Evolutionary conservation across 2,797 vertebrate genomes (phyloP).

Genomic region (Hydrolagus colliei): DNA sequence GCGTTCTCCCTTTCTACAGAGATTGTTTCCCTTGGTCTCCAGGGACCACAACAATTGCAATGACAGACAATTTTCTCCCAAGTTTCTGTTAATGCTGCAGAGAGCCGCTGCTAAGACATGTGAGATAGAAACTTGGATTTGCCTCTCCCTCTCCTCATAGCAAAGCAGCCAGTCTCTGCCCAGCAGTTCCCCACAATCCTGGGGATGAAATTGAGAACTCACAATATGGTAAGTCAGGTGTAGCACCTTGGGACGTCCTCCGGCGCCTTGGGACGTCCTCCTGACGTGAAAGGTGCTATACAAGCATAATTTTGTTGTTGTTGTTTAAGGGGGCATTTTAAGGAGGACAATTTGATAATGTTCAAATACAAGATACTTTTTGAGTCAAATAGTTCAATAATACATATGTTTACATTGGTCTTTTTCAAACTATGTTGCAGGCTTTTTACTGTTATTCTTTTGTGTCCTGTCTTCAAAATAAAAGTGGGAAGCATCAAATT

Average conservation of each 20-base stretch:
- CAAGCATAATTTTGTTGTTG: too few species aligned
- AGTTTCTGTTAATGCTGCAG: background rate
- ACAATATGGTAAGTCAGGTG: background rate
- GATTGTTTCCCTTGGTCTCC: background rate
- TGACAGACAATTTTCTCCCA: background rate
- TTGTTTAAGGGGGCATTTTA: too few species aligned
- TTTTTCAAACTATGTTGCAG: constrained; percentile 18
- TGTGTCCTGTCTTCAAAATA: constrained; percentile 26
- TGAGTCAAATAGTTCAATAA: too few species aligned
- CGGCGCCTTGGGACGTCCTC: too few species aligned
- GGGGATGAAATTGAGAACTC: background rate
- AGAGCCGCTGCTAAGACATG: background rate
- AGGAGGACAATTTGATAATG: too few species aligned
- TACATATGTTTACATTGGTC: background rate
- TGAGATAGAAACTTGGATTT: background rate
- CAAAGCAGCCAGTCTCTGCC: background rate
- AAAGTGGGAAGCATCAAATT: background rate
- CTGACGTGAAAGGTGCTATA: too few species aligned
- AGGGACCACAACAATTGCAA: background rate
- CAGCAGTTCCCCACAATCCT: background rate
- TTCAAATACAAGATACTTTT: too few species aligned
- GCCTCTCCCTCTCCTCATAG: background rate
- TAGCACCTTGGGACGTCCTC: too few species aligned
- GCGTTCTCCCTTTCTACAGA: background rate
- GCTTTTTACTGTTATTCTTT: constrained; percentile 14